These are phyloP conservation scores for Andrena fulva DNA, from an alignment of 2,888 invertebrate genomes.

Conservation along the genomic window DNA sequence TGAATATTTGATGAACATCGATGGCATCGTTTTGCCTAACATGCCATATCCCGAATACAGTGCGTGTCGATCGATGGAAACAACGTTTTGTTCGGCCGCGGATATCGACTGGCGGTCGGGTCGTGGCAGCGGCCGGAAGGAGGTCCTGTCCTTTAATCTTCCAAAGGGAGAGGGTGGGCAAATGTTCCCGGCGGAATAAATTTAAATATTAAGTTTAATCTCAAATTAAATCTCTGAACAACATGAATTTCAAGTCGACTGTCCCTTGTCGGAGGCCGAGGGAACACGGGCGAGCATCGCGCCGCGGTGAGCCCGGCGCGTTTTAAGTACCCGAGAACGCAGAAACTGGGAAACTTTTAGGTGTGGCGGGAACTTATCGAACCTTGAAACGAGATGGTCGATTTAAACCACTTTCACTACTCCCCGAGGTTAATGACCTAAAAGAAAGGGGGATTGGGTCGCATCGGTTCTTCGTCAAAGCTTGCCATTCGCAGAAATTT, in stretches of 20 bases:
- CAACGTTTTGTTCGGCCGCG: slow-evolving; percentile 27
- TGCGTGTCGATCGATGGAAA: slow-evolving; percentile 42
- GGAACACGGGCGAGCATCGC: slow-evolving; percentile 8
- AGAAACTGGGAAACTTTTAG: background rate
- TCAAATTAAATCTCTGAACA: slow-evolving; percentile 60
- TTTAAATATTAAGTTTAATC: slow-evolving; percentile 64
- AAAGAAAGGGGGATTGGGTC: too few relatives aligned
- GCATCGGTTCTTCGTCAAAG: background rate
- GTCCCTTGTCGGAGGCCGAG: slow-evolving; percentile 10
- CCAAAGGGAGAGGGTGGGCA: slow-evolving; percentile 16
- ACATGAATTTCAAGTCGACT: slow-evolving; percentile 48
- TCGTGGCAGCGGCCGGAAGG: slow-evolving; percentile 34
- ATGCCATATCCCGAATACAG: slow-evolving; percentile 40
- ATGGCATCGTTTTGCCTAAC: slow-evolving; percentile 55
- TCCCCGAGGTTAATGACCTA: background rate
- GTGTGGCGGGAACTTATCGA: background rate
- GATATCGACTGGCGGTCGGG: slow-evolving; percentile 44
- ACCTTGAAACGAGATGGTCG: background rate
- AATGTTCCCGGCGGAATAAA: slow-evolving; percentile 54
- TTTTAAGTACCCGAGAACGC: background rate
- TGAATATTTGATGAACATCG: slow-evolving; percentile 59
- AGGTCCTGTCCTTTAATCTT: slow-evolving; percentile 56
- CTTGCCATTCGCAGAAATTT: background rate
- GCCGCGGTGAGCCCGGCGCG: background rate
- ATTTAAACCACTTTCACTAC: background rate